Evolutionary conservation across 2,888 invertebrate species (phyloP), one percentile per base, ranked within the genome.

Genomic region (Steinernema hermaphroditum): DNA sequence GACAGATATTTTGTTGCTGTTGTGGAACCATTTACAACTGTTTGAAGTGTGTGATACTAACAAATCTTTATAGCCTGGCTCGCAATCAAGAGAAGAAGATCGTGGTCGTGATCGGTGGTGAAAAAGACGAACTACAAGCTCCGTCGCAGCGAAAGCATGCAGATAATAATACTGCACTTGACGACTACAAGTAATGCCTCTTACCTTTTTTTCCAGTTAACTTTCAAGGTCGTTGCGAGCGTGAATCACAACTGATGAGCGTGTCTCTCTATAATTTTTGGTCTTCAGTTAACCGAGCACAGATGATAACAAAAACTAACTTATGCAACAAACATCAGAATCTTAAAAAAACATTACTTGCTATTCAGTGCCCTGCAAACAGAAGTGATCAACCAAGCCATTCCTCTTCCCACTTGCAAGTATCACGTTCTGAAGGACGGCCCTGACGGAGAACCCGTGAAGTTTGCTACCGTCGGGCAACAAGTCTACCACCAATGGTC

Each of bases 401-500:
- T 82, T 2, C 78, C 80, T 22, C 73, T 82, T 50, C 82, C 82
- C n/a, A 74, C 76, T 1, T 82, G 82, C 72, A 75, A 73, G 19
- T 82, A 82, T 71, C 71, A 78, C 76, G 80, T 82, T n/a, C 72
- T 79, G 14, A 72, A 78, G 9, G 80, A 78, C 34, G 71, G 57
- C 0, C 75, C 75, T 68, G 75, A 46, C 32, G 82, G 81, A 12
- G 82, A 80, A 62, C 76, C 79, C 4, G 81, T 83, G n/a, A 78
- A 78, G 46, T 83, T 81, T 71, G 82, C 82, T 22, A 81, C 78
- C 22, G 82, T 83, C 44, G 83, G 83, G 12, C 82, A 83, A 70
- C 68, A 72, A 9, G 82, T 83, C 46, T 82, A 82, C 73, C 83
- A 83, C 69, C 77, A 80, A 44, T 83, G 83, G 83, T 79, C 79